Evolutionary conservation across 2,113 vertebrate genomes (phyloP), one percentile per base, ranked within the genome.

Genomic region (Hippocampus mohnikei): DNA sequence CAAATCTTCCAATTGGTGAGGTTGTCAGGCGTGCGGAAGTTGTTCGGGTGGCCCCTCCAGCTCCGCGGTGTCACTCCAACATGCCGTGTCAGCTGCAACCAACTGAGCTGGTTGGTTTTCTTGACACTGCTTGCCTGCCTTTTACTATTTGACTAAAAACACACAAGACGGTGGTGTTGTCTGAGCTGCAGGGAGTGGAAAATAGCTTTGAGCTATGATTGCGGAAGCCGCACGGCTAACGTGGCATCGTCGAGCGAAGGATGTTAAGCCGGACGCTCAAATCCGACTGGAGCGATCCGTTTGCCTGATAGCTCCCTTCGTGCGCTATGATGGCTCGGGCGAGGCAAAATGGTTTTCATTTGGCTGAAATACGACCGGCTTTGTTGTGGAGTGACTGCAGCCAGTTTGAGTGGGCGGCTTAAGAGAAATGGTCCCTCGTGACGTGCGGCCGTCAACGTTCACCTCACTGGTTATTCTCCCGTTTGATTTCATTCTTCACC

Each of bases 201-300:
- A 78, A 84, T 20, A 15, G 66, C 79, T 78, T 80, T 59, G 63
- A 67, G 60, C 75, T 75, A 61, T 56, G 69, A 80, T 88, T 87
- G 74, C 78, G 84, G 75, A 80, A 56, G 74, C 81, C 72, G 77
- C 74, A 85, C 80, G 67, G 68, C 63, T 66, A 53, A 65, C 71
- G 59, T 70, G 75, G 56, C 25, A 9, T 77, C 79, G 70, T 67
- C 72, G 72, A 81, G 71, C 50, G 69, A 53, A 60, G 52, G 77
- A 79, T 74, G 69, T 77, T 72, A 74, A 78, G 64, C 78, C 78
- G 70, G 77, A 80, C 75, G 77, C 81, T 67, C 50, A 59, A 53
- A 77, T 81, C 84, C 79, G 85, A 85, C 65, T 76, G 81, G 59
- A 85, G 82, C 72, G 83, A 85, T 89, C 82, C 41, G 75, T 58